These are phyloP conservation scores for Epizoanthus scotinus DNA, from an alignment of 92 coral and sea anemone species.

Conservation along the genomic window DNA sequence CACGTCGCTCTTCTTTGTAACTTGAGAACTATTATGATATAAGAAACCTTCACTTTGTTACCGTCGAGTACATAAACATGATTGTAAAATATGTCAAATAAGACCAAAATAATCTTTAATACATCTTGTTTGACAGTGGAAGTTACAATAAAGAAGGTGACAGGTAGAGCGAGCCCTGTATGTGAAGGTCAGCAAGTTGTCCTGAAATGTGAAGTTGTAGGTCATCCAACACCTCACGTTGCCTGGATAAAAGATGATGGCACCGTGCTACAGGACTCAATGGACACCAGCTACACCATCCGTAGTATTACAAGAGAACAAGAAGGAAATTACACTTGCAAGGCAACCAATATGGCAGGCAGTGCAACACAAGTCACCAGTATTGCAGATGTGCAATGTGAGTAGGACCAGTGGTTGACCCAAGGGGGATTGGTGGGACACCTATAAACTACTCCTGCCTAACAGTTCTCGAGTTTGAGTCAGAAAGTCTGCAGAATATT, in stretches of 20 bases:
- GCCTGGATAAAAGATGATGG: background rate
- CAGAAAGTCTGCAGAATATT: too few species aligned
- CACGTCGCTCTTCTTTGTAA: too few species aligned
- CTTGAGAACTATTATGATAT: too few species aligned
- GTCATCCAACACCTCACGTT: background rate
- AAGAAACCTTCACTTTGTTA: too few species aligned
- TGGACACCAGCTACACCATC: background rate
- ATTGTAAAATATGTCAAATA: too few species aligned
- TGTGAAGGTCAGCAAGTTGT: background rate
- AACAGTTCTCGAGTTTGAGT: too few species aligned
- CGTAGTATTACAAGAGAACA: background rate
- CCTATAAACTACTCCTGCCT: too few species aligned
- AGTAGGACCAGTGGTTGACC: background rate
- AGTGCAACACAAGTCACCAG: background rate
- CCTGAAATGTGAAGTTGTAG: background rate
- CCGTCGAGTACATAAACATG: too few species aligned
- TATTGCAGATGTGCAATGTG: conserved; percentile 11
- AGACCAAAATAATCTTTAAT: too few species aligned
- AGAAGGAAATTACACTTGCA: background rate
- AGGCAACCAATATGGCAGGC: background rate
- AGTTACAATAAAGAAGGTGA: background rate
- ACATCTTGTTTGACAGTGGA: background rate
- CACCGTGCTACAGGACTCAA: background rate
- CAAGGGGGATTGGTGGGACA: too few species aligned
- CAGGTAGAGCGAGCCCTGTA: background rate